These are phyloP conservation scores for Sebastes aleutianus DNA, from an alignment of 2,797 vertebrate genomes.

Conservation along the genomic window DNA sequence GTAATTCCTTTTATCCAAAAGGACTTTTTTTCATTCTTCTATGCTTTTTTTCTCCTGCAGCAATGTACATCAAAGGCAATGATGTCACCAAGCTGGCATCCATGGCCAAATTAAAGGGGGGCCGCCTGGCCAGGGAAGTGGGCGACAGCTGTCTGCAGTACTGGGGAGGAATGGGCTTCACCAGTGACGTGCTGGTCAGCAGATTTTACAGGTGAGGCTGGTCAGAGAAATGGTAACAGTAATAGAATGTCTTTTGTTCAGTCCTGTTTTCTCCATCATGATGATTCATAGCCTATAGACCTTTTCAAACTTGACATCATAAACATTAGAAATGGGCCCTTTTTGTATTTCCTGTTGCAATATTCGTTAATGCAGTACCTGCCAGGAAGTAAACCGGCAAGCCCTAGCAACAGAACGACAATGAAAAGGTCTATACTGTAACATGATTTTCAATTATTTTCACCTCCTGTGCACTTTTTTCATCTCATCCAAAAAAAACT, in stretches of 20 bases:
- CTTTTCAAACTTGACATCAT: too few species aligned
- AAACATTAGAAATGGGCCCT: too few species aligned
- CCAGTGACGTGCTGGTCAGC: conserved; percentile 87
- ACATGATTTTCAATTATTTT: not conserved
- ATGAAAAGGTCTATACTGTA: too few species aligned
- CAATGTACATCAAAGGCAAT: conserved; percentile 84
- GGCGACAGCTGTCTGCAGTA: conserved; percentile 90
- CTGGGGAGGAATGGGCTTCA: conserved; percentile 94
- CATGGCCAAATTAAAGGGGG: conserved; percentile 90
- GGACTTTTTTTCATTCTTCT: too few species aligned
- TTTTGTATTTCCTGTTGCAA: too few species aligned
- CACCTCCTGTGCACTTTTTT: not conserved
- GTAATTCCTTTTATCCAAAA: fast-evolving
- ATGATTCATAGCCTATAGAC: not conserved
- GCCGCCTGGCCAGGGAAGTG: conserved; percentile 84
- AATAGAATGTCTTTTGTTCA: not conserved
- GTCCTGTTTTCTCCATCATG: not conserved
- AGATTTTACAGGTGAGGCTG: conserved; percentile 87
- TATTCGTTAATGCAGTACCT: too few species aligned
- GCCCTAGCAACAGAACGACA: too few species aligned
- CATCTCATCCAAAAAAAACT: not conserved
- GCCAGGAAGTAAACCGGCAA: too few species aligned
- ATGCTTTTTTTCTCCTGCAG: conserved; percentile 60
- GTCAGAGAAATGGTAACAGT: too few species aligned
- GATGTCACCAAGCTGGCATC: conserved; percentile 91